Evolutionary conservation across 2,888 invertebrate species (phyloP).

Genomic region (Cryptus viduatorius): DNA sequence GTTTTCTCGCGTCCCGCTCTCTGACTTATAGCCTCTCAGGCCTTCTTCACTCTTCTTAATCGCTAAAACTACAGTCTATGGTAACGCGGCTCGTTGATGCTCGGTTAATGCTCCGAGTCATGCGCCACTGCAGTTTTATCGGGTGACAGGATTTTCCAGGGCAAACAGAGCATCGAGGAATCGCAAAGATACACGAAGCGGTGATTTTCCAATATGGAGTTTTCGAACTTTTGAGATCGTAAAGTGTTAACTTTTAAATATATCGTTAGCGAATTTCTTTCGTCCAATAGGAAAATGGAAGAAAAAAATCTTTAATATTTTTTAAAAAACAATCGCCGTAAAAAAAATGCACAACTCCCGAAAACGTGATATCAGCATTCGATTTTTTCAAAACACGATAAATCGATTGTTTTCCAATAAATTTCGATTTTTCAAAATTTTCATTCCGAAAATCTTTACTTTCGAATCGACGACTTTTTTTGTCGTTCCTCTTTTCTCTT

Average conservation of each 20-base stretch:
- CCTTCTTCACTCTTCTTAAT: constrained; percentile 24
- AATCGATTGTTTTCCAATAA: no score
- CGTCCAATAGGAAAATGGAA: no score
- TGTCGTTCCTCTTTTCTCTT: no score
- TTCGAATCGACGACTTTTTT: no score
- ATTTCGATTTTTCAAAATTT: no score
- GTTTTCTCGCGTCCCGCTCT: constrained; percentile 67
- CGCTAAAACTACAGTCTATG: constrained; percentile 37
- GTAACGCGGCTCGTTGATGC: constrained; percentile 30
- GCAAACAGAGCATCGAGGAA: constrained; percentile 49
- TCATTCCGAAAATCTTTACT: no score
- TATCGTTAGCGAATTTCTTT: no score
- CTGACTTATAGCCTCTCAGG: constrained; percentile 48
- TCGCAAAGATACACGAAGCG: neutral
- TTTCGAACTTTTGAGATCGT: neutral
- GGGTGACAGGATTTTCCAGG: constrained; percentile 53
- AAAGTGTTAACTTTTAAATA: neutral
- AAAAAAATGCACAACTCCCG: neutral
- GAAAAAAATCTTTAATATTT: neutral
- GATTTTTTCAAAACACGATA: no score
- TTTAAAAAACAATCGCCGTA: neutral
- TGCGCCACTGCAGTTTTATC: constrained; percentile 75
- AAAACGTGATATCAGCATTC: neutral
- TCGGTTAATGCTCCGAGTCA: constrained; percentile 30
- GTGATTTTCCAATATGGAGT: neutral